Conservation (phyloP, 1,140 invertebrate species). For the Oedothorax gibbosus region DNA sequence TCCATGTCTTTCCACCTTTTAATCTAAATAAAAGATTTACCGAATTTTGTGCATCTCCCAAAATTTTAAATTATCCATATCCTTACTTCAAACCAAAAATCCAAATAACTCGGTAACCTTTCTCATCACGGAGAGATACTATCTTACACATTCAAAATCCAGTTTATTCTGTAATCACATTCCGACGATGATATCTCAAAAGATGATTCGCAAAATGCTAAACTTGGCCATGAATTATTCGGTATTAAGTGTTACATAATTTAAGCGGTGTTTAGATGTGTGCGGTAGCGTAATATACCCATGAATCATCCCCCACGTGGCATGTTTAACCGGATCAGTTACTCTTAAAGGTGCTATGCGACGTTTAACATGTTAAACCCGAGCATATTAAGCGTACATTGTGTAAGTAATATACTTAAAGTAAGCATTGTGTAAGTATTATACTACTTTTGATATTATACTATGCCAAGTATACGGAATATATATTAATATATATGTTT, state of each 20-base stretch:
- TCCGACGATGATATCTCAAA: conserved; percentile 20
- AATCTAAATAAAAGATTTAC: neutral
- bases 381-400: no score
- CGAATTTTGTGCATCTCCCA: neutral
- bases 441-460: no score
- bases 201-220: conserved; percentile 33
- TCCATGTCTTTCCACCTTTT: no score
- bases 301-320: conserved; percentile 30
- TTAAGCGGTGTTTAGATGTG: conserved; percentile 31
- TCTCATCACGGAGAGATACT: neutral
- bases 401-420: no score
- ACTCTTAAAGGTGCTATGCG: no score
- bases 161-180: conserved; percentile 7
- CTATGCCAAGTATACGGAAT: no score
- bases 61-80: neutral
- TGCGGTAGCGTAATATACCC: neutral
- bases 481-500: no score
- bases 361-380: no score
- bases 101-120: neutral
- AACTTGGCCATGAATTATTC: conserved; percentile 45
- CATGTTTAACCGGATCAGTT: conserved; percentile 13
- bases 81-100: neutral
- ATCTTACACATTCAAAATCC: neutral
- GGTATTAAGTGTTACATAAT: conserved; percentile 51
- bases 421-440: no score